These are phyloP conservation scores for Maccullochella peelii DNA, from an alignment of 2,113 vertebrate species.

Conservation along the genomic window DNA sequence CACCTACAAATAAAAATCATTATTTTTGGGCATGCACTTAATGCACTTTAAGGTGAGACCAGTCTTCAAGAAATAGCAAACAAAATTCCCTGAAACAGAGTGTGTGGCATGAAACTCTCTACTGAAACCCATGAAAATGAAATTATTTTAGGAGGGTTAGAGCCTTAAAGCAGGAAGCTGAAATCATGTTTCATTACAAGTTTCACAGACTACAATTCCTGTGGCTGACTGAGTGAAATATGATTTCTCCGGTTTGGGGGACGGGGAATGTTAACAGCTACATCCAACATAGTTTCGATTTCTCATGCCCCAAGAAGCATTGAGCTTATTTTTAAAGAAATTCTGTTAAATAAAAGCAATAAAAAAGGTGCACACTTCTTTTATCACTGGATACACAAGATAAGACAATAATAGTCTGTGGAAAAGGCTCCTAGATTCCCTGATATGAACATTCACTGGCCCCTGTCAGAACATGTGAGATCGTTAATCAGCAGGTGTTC, in stretches of 20 bases:
- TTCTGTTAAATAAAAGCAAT: neutral
- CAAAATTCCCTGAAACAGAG: slow-evolving; percentile 14
- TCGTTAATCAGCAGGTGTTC: too few relatives aligned
- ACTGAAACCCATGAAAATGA: neutral
- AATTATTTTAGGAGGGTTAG: neutral
- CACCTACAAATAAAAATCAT: neutral
- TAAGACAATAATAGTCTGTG: neutral
- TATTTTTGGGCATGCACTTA: neutral
- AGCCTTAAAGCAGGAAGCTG: neutral
- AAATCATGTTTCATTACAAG: slow-evolving; percentile 17
- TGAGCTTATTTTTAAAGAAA: neutral
- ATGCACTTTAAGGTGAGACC: neutral
- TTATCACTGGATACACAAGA: neutral
- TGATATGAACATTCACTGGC: neutral
- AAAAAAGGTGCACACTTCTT: neutral
- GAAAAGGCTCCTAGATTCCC: neutral
- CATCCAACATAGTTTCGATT: neutral
- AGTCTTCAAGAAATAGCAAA: neutral
- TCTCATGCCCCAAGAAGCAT: neutral
- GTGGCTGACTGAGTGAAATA: slow-evolving; percentile 12
- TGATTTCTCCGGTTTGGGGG: neutral
- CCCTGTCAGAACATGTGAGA: too few relatives aligned
- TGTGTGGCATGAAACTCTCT: neutral
- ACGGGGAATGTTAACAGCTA: neutral
- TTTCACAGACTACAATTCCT: slow-evolving; percentile 11